These are phyloP conservation scores for Artibeus jamaicensis DNA, from an alignment of 2,797 vertebrate species.

Conservation along the genomic window DNA sequence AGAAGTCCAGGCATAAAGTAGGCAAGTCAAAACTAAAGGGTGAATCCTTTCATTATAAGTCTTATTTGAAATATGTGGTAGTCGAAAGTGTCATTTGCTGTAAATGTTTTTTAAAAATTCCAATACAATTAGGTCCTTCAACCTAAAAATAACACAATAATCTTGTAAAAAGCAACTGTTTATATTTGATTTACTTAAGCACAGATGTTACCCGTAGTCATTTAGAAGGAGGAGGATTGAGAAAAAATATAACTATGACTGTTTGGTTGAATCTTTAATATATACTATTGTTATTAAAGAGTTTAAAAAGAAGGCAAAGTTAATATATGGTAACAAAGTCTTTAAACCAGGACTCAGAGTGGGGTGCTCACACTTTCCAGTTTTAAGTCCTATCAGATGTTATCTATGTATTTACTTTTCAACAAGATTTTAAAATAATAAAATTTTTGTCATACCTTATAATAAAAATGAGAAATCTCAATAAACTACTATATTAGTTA, in stretches of 20 bases:
- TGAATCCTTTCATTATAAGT: not conserved
- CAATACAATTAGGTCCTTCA: not conserved
- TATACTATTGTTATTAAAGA: not conserved
- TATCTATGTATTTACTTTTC: not conserved
- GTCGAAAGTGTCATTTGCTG: not conserved
- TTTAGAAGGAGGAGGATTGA: not conserved
- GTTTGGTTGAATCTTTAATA: not conserved
- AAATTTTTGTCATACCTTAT: not conserved
- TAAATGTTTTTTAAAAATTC: not conserved
- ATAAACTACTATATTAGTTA: not conserved
- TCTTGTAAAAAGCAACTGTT: not conserved
- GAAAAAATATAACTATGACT: not conserved
- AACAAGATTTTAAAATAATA: not conserved
- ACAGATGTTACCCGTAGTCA: not conserved
- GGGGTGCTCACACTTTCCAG: not conserved
- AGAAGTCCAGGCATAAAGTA: constrained; percentile 23
- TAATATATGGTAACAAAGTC: not conserved
- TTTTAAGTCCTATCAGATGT: not conserved
- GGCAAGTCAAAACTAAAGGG: not conserved
- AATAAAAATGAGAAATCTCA: not conserved
- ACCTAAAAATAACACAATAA: not conserved
- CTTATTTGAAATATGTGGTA: not conserved
- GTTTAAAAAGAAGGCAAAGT: not conserved
- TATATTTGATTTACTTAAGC: not conserved
- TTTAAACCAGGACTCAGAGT: not conserved